Conservation (phyloP, 2,888 invertebrate genomes). For the Archips crataeganus region DNA sequence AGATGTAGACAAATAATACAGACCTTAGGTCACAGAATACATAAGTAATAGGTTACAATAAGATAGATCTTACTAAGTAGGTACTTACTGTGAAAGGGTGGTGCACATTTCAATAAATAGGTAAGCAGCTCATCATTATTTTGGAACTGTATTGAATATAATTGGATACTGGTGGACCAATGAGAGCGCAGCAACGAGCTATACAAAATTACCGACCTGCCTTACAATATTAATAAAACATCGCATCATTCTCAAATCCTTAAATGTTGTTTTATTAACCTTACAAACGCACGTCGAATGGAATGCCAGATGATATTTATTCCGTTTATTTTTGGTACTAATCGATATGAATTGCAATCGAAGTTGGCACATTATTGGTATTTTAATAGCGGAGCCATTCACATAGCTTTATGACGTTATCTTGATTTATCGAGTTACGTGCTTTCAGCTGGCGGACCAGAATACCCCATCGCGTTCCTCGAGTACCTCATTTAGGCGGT, state of each 20-base stretch:
- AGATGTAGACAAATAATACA: too few species aligned
- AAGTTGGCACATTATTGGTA: conserved; percentile 76
- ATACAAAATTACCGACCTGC: neutral
- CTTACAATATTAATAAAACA: conserved; percentile 1
- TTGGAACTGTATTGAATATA: neutral
- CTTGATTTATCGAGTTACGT: conserved; percentile 73
- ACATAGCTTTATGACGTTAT: conserved; percentile 75
- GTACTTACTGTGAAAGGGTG: neutral
- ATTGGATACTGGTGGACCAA: neutral
- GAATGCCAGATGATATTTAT: conserved; percentile 50
- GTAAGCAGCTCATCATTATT: neutral
- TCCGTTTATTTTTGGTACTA: conserved; percentile 62
- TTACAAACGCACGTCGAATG: conserved; percentile 59
- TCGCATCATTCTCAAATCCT: conserved; percentile 1
- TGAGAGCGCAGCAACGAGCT: conserved; percentile 5
- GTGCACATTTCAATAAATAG: neutral
- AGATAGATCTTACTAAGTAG: too few species aligned
- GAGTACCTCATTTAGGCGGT: conserved; percentile 68
- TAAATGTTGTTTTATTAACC: conserved; percentile 18
- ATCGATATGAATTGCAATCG: conserved; percentile 65
- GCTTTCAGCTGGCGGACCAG: conserved; percentile 65
- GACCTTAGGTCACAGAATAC: too few species aligned
- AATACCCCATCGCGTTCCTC: conserved; percentile 59
- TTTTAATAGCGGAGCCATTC: conserved; percentile 76
- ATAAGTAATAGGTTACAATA: too few species aligned